These are phyloP conservation scores for Synanthedon myopaeformis DNA, from an alignment of 2,888 invertebrate genomes.

Conservation along the genomic window DNA sequence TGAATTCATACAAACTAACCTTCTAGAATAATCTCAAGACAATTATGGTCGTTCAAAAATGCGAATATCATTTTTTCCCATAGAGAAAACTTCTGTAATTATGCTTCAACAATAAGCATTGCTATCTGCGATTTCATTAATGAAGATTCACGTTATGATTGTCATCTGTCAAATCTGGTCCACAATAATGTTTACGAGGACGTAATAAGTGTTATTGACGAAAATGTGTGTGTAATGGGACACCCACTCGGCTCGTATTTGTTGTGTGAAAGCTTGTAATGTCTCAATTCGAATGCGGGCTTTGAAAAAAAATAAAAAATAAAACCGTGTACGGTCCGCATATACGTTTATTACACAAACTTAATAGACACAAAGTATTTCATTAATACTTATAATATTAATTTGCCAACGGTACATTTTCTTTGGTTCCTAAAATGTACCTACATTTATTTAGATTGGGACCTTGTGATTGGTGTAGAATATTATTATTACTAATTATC, in stretches of 20 bases:
- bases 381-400: background rate
- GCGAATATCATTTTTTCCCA: conserved; percentile 19
- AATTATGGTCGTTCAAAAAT: too few species aligned
- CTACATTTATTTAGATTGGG: background rate
- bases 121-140: too few species aligned
- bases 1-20: background rate
- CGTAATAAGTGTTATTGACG: conserved; percentile 26
- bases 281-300: conserved; percentile 51
- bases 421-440: background rate
- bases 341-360: conserved; percentile 1
- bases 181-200: conserved; percentile 1
- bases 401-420: background rate
- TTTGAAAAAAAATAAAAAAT: conserved; percentile 42
- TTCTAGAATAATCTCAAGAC: too few species aligned
- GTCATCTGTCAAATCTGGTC: too few species aligned
- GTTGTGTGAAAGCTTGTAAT: conserved; percentile 40
- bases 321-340: conserved; percentile 32
- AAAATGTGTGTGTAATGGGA: conserved; percentile 31
- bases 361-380: background rate
- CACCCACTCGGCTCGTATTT: conserved; percentile 36
- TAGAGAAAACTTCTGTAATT: conserved; percentile 39
- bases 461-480: too few species aligned
- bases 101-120: too few species aligned
- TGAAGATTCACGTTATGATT: too few species aligned
- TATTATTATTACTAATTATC: too few species aligned